Percentiles rank a stretch among this genome's conserved stretches.
Conservation (phyloP, 2,113 vertebrate genomes). For the Anseranas semipalmata region DNA sequence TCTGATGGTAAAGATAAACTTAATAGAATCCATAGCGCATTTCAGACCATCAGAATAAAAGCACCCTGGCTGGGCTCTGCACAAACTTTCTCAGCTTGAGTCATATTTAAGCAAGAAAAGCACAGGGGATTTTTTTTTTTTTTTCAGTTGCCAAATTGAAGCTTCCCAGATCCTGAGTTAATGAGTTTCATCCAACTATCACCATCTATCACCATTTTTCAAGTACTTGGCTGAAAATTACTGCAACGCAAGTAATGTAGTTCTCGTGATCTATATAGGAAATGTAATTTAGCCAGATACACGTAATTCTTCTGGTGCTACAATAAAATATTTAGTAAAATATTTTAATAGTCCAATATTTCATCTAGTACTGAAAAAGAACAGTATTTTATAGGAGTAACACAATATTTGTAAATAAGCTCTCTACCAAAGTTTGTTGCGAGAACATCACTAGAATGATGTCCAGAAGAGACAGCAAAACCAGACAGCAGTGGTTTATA, state of each 20-base stretch:
- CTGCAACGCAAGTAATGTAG: not conserved
- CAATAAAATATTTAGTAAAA: not conserved
- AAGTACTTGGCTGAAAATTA: not conserved
- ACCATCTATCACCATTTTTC: not conserved
- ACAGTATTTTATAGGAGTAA: not conserved
- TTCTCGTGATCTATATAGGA: not conserved
- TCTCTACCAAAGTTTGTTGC: not conserved
- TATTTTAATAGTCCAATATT: not conserved
- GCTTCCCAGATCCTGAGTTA: not conserved
- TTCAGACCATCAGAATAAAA: slow-evolving; percentile 29
- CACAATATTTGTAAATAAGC: not conserved
- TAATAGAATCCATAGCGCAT: not conserved
- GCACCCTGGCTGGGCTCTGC: not conserved
- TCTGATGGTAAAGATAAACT: not conserved
- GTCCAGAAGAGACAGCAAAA: not conserved
- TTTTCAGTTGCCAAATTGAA: not conserved
- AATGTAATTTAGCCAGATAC: not conserved
- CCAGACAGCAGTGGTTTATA: not conserved
- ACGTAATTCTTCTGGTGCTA: not conserved
- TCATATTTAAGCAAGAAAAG: slow-evolving; percentile 22
- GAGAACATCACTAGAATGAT: not conserved
- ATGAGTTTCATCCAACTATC: slow-evolving; percentile 29
- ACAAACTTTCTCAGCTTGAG: not conserved
- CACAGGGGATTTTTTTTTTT: not conserved
- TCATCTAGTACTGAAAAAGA: not conserved